Percentiles rank a stretch among this genome's conserved stretches.
phyloP scores from a whole-genome alignment of 1,140 invertebrate genomes.

The Atopsyche davidsoni region DNA sequence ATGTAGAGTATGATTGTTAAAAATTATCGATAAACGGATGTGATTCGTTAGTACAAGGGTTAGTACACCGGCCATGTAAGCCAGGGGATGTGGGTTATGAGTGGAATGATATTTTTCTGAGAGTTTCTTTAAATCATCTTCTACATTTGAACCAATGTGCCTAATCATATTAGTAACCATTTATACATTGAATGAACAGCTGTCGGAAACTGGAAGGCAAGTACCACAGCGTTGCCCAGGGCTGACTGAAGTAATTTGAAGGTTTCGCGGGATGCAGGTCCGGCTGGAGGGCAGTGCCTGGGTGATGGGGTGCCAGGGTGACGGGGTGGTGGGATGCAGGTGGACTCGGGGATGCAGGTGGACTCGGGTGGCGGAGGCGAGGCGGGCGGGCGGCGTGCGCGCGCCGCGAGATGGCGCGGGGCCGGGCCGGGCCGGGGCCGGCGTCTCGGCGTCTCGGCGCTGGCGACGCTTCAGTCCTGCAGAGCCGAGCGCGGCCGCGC shows the following conservation, averaged over 20 bases:
- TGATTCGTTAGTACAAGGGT: no score
- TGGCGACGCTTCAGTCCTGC: conserved; percentile 16
- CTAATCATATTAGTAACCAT: no score
- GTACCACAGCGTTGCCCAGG: no score
- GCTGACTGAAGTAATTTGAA: not conserved
- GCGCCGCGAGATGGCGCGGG: not conserved
- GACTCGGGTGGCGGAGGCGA: not conserved
- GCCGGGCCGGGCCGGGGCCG: not conserved
- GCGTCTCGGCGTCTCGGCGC: not conserved
- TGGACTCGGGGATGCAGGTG: not conserved
- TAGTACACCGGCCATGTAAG: no score
- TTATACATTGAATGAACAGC: no score
- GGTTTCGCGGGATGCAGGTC: not conserved
- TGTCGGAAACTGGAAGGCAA: no score
- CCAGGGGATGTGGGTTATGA: no score
- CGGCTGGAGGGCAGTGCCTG: not conserved
- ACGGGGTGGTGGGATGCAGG: not conserved
- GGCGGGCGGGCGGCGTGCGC: not conserved
- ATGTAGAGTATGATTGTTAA: no score
- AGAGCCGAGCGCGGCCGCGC: conserved; percentile 25
- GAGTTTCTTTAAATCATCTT: no score
- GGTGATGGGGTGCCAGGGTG: not conserved
- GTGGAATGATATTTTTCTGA: no score
- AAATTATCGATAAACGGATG: no score
- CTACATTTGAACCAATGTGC: no score